A percentile compares a stretch with the other conserved stretches of the same genome.
phyloP scores from a whole-genome alignment of 1,140 invertebrate genomes.

The Anadara kagoshimensis region DNA sequence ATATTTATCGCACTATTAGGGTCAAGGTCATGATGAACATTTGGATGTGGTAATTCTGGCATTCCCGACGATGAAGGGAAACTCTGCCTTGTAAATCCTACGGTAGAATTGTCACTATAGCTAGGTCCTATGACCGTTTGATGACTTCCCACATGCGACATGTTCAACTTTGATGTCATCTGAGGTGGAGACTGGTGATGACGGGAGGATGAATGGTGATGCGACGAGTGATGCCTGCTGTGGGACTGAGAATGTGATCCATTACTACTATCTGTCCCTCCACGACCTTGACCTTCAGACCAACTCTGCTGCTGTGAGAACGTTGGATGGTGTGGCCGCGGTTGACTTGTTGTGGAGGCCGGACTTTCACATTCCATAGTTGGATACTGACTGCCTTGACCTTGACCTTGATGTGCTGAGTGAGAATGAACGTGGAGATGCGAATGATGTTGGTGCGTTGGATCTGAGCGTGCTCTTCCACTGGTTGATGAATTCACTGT shows the following conservation, averaged over 20 bases:
- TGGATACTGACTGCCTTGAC: slow-evolving; percentile 44
- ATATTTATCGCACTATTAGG: slow-evolving; percentile 66
- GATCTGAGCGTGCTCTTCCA: slow-evolving; percentile 75
- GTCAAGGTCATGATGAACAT: slow-evolving; percentile 14
- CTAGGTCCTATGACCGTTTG: slow-evolving; percentile 1
- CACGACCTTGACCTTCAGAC: slow-evolving; percentile 32
- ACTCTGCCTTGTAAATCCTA: no score
- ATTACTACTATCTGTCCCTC: slow-evolving; percentile 27
- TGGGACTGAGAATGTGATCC: background rate
- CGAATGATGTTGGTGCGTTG: slow-evolving; percentile 74
- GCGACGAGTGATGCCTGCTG: slow-evolving; percentile 20
- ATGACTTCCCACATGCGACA: slow-evolving; percentile 6
- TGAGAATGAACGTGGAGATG: slow-evolving; percentile 66
- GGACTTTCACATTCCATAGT: slow-evolving; percentile 75
- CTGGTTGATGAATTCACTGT: slow-evolving; percentile 61
- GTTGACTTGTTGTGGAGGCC: slow-evolving; percentile 23
- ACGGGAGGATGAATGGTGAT: slow-evolving; percentile 15
- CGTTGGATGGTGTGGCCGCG: slow-evolving; percentile 15
- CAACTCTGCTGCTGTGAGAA: slow-evolving; percentile 46
- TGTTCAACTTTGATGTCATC: background rate
- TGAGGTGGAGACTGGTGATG: slow-evolving; percentile 43
- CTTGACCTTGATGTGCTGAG: slow-evolving; percentile 52
- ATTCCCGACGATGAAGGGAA: background rate
- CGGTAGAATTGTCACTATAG: no score
- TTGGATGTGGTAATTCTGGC: slow-evolving; percentile 13